Evolutionary conservation across 2,888 invertebrate species (phyloP), one percentile per base, ranked within the genome.

Genomic region (Protonemura montana): DNA sequence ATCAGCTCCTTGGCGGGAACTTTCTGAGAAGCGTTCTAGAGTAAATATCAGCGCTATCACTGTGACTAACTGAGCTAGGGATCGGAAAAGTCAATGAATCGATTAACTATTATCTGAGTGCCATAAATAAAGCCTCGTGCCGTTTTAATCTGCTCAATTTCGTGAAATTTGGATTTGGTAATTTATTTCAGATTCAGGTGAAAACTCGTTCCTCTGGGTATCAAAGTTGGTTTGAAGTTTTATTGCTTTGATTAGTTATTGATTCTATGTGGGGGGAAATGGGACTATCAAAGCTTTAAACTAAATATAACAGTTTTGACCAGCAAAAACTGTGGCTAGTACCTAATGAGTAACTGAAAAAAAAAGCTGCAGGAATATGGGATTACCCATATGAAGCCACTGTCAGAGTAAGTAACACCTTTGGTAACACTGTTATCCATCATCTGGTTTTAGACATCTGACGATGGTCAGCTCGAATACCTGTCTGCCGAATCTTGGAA

Each of bases 401-500:
- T n/a, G n/a, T n/a, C n/a, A n/a, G n/a, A n/a, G n/a, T n/a, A n/a
- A n/a, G n/a, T n/a, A n/a, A n/a, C n/a, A n/a, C n/a, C n/a, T n/a
- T 78, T 78, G n/a, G 7, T 26, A 78, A 2, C 26, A 78, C n/a
- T 6, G 35, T 35, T 35, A 35, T 35, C 35, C 35, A 3, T 35
- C 35, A 10, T 10, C 35, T 59, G 59, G 13, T 35, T 35, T n/a
- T 25, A 83, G 82, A 41, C 26, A 35, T 30, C 42, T 2, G 82
- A 41, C 3, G 26, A 41, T 41, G 82, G 41, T 10, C 26, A 27
- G 35, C 82, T 83, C 2, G 41, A 83, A n/a, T 83, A 41, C 41
- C n/a, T 83, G 35, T 41, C 82, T 26, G 35, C 82, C 5, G 82
- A 83, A 10, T 35, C 82, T 6, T 83, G 82, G 82, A 41, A 81